Evolutionary conservation across 2,888 invertebrate genomes (phyloP).

Genomic region (Erpobdella octoculata): DNA sequence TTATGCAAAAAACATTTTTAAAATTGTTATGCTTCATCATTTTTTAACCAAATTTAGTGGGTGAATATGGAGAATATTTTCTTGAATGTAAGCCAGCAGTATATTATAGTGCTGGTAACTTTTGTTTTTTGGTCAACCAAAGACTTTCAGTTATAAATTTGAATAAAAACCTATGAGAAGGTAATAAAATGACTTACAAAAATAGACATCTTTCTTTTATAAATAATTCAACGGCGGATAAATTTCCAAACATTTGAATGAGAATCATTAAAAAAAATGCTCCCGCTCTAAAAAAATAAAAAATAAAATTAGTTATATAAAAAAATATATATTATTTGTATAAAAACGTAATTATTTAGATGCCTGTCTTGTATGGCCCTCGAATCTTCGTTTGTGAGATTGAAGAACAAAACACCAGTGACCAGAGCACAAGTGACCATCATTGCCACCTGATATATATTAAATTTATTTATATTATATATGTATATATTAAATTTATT

Average conservation of each 20-base stretch:
- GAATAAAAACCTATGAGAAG: no score
- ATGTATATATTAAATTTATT: background rate
- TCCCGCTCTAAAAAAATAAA: conserved; percentile 51
- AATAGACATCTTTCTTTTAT: conserved; percentile 51
- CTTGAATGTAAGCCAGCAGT: no score
- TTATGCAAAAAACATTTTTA: no score
- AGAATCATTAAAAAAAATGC: conserved; percentile 52
- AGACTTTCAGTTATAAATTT: no score
- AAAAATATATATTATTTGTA: no score
- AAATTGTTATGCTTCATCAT: no score
- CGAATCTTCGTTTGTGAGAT: conserved; percentile 41
- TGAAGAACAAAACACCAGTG: conserved; percentile 49
- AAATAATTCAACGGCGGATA: conserved; percentile 51
- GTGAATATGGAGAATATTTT: no score
- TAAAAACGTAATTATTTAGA: no score
- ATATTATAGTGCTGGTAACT: no score
- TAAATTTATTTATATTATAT: background rate
- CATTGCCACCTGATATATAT: conserved; percentile 41
- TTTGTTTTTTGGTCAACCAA: no score
- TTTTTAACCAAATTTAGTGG: no score
- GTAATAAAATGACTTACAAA: conserved; percentile 43
- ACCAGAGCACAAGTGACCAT: conserved; percentile 47
- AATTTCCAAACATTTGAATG: conserved; percentile 51
- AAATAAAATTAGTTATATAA: no score
- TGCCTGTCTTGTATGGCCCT: conserved; percentile 51